These are phyloP conservation scores for Ramphastos sulfuratus DNA, from an alignment of 2,113 vertebrate species.

Conservation along the genomic window DNA sequence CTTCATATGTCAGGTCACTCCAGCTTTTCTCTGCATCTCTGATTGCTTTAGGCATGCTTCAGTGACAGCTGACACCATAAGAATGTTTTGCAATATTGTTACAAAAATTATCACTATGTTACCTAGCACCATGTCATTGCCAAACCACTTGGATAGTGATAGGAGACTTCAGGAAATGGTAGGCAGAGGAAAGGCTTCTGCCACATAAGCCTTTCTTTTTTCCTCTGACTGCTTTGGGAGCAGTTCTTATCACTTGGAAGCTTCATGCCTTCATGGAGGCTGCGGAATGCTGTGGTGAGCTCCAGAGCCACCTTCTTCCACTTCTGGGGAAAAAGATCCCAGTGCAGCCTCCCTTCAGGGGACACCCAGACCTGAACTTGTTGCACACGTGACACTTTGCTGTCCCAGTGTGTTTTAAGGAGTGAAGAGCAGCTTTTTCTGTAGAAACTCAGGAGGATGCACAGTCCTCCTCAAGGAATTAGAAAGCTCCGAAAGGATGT, in stretches of 20 bases:
- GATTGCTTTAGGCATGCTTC: neutral
- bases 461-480: neutral
- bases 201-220: neutral
- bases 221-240: neutral
- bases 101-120: neutral
- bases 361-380: neutral
- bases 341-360: neutral
- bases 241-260: neutral
- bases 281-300: neutral
- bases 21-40: neutral
- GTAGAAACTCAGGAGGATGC: neutral
- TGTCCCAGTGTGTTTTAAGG: neutral
- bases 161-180: neutral
- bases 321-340: neutral
- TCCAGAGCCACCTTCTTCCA: rapidly evolving
- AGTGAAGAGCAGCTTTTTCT: neutral
- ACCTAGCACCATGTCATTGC: neutral
- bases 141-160: neutral
- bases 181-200: neutral
- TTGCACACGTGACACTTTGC: neutral
- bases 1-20: neutral
- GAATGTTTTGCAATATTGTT: neutral
- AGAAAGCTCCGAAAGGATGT: neutral
- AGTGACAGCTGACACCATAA: neutral
- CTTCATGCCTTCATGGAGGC: neutral